Evolutionary conservation across 2,113 vertebrate genomes (phyloP).

Genomic region (Trematocara marginatum): DNA sequence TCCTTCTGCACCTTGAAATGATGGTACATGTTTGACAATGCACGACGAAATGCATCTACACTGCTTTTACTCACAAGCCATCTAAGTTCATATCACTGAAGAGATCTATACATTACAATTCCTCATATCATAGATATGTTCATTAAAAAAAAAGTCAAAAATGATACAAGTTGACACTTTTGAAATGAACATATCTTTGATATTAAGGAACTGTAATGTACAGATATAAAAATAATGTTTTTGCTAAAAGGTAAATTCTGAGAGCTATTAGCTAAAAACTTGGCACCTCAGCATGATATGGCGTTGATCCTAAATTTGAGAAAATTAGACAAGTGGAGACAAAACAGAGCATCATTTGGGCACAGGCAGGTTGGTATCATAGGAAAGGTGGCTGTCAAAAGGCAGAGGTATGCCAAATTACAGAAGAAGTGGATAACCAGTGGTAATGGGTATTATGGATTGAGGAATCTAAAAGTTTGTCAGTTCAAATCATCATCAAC

Average conservation of each 20-base stretch:
- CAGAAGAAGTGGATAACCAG: not conserved
- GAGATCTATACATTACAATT: not conserved
- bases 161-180: not conserved
- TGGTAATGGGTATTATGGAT: not conserved
- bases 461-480: not conserved
- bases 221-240: not conserved
- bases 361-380: not conserved
- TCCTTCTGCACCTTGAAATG: not conserved
- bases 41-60: not conserved
- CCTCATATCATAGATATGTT: not conserved
- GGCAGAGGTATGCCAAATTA: not conserved
- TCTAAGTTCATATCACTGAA: not conserved
- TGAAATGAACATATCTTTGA: not conserved
- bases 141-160: not conserved
- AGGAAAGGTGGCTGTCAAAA: not conserved
- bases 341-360: not conserved
- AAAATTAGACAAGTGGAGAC: not conserved
- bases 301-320: not conserved
- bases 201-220: not conserved
- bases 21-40: not conserved
- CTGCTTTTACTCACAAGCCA: not conserved
- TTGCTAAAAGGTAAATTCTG: not conserved
- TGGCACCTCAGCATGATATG: not conserved
- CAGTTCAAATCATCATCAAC: not conserved
- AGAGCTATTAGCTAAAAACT: not conserved